Base-by-base conservation (phyloP, 1,140 invertebrate species). In the Trichomalopsis sarcophagae region DNA sequence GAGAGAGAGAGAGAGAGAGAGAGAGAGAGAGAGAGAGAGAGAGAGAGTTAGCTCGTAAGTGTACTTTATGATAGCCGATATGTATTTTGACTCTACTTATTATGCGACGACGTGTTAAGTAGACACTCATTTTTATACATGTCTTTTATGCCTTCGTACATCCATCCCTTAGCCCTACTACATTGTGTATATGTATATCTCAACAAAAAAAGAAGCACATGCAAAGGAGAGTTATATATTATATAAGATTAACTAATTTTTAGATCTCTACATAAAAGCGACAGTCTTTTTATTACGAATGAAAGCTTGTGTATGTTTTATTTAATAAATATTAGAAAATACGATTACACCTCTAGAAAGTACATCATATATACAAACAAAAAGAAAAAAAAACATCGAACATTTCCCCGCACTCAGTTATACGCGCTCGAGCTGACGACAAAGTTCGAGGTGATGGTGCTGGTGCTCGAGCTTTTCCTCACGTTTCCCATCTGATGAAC, bases 391-490 rank as follows among this genome's bases (percentile, higher is more conserved):
- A 3, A 55, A 21, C 50, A 55, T 55, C 50, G 11, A 55, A 55
- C 27, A 27, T 17, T 21, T 55, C 14, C 47, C 10, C 14, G n/a
- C n/a, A 2, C 17, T 62, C 21, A 62, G 17, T 62, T 62, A 7
- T n/a, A 62, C 17, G 55, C 5, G 23, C 23, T 62, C 21, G 50
- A 62, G 50, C 27, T 78, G 23, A 33, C 13, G 2, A 66, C 23
- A 7, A 78, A 55, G 6, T 82, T 82, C 13, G 81, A 82, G 2
- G 47, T 23, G 21, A 82, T 44, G 1, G 91, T 92, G 23, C 88
- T 90, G 77, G 82, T 89, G 74, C 91, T 91, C 0, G 75, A 30
- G 76, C 88, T 90, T 13, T 89, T 91, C 9, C 89, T 47, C 5
- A 62, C 27, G 14, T 14, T 36, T 0, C 5, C 33, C 7, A 79